These are phyloP conservation scores for Lutjanus argentimaculatus DNA, from an alignment of 2,797 vertebrate genomes.

Conservation along the genomic window DNA sequence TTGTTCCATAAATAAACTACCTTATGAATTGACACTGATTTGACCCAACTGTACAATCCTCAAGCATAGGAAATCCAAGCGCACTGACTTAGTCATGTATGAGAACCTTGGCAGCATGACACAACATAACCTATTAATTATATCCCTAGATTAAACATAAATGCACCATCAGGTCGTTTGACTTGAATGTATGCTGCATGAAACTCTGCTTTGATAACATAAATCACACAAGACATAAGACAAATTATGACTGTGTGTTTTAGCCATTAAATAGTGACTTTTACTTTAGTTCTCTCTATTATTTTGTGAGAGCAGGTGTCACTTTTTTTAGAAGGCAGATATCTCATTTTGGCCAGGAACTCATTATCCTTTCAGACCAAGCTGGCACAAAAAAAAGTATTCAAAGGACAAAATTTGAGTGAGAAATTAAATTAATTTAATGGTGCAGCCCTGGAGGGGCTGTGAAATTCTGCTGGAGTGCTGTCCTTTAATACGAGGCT, in stretches of 20 bases:
- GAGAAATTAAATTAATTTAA: slow-evolving; percentile 55
- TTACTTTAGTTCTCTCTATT: slow-evolving; percentile 35
- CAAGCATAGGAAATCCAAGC: not conserved
- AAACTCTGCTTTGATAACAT: not conserved
- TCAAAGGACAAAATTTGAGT: slow-evolving; percentile 43
- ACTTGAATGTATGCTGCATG: not conserved
- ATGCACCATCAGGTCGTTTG: not conserved
- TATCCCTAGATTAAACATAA: not conserved
- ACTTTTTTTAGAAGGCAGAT: slow-evolving; percentile 29
- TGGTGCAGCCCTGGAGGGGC: slow-evolving; percentile 23
- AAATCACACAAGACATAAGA: not conserved
- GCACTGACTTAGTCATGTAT: too few species aligned
- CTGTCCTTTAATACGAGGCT: slow-evolving; percentile 17
- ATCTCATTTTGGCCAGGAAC: slow-evolving; percentile 41
- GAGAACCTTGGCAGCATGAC: not conserved
- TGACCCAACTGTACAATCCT: not conserved
- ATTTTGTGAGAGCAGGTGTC: slow-evolving; percentile 29
- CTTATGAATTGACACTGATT: not conserved
- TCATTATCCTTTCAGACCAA: slow-evolving; percentile 51
- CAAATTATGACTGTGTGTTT: not conserved
- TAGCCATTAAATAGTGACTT: slow-evolving; percentile 13
- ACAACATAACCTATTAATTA: not conserved
- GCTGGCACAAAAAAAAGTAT: slow-evolving; percentile 17
- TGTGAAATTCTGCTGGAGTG: slow-evolving; percentile 6
- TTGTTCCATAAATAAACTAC: not conserved